Conservation (phyloP, 2,888 invertebrate genomes). For the Eupeodes latifasciatus region DNA sequence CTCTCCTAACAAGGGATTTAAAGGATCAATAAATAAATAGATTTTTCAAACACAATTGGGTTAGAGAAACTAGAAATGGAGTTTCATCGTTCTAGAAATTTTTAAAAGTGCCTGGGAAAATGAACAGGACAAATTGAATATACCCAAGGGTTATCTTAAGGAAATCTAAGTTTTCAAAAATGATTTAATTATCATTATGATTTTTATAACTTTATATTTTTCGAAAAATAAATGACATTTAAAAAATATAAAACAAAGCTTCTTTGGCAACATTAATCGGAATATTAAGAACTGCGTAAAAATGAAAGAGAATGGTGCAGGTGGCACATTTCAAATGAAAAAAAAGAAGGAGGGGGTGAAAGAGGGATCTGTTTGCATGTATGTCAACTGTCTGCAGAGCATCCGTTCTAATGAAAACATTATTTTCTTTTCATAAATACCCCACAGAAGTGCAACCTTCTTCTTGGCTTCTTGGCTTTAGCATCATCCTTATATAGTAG, state of each 20-base stretch:
- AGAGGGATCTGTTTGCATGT: slow-evolving; percentile 45
- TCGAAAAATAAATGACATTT: neutral
- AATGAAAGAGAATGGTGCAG: neutral
- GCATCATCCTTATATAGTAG: neutral
- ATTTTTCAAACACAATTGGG: too few relatives aligned
- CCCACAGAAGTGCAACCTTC: slow-evolving; percentile 37
- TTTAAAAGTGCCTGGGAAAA: too few relatives aligned
- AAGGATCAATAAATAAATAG: too few relatives aligned
- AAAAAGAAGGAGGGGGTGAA: neutral
- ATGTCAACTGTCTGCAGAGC: slow-evolving; percentile 68
- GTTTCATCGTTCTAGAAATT: too few relatives aligned
- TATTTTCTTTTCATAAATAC: slow-evolving; percentile 65
- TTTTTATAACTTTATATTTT: neutral
- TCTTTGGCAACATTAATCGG: slow-evolving; percentile 30
- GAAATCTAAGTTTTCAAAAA: too few relatives aligned
- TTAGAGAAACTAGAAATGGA: too few relatives aligned
- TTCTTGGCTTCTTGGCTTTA: slow-evolving; percentile 6
- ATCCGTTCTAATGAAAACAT: slow-evolving; percentile 75
- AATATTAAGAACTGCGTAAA: slow-evolving; percentile 11
- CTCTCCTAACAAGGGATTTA: too few relatives aligned
- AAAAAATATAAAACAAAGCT: slow-evolving; percentile 3
- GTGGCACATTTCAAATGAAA: neutral
- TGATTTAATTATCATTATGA: too few relatives aligned
- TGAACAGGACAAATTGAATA: too few relatives aligned
- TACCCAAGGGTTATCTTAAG: too few relatives aligned